Conservation (phyloP, 1,140 invertebrate species). For the Caenorhabditis elegans region WBcel235 BX284605.5:4768001-4768500, state of each 20-base stretch:
- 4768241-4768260: slow-evolving; percentile 18
- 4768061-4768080: neutral
- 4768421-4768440: neutral
- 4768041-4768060: neutral
- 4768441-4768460: neutral
- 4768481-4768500: slow-evolving; percentile 5
- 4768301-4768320: slow-evolving; percentile 13
- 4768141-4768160: slow-evolving; percentile 14
- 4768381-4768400: slow-evolving; percentile 14
- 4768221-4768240: neutral
- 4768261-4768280: neutral
- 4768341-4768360: slow-evolving; percentile 15
- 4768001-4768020: too few species aligned
- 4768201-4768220: neutral
- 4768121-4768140: neutral
- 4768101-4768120: neutral
- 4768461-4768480: neutral
- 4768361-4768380: neutral
- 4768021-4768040: neutral
- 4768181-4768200: neutral
- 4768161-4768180: slow-evolving; percentile 4
- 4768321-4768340: slow-evolving; percentile 16
- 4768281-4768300: slow-evolving; percentile 9
- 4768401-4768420: slow-evolving; percentile 9
- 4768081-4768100: neutral